Percentiles rank a stretch among this genome's conserved stretches.
Evolutionary conservation across 2,888 invertebrate species (phyloP).

Genomic region (Cheilosia soror): DNA sequence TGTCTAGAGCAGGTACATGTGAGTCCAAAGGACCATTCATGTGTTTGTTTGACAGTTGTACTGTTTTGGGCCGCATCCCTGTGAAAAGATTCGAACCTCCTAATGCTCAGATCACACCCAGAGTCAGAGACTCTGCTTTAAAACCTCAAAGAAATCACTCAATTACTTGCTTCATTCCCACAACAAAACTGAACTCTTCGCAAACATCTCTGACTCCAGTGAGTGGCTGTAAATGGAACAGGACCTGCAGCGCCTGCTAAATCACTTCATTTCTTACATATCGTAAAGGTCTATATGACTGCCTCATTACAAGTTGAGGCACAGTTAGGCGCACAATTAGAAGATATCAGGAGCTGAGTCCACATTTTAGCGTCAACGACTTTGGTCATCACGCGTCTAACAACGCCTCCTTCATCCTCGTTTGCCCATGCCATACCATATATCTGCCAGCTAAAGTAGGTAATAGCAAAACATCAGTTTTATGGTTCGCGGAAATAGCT

Average conservation of each 20-base stretch:
- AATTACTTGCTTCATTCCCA: no score
- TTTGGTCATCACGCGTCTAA: conserved; percentile 14
- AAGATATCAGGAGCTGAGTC: neutral
- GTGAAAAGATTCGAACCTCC: no score
- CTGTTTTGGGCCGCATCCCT: no score
- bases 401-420: conserved; percentile 28
- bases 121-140: no score
- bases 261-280: neutral
- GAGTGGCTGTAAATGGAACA: neutral
- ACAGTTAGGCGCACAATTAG: neutral
- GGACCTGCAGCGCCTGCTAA: neutral
- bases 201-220: no score
- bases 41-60: no score
- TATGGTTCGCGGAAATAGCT: conserved; percentile 57
- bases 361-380: neutral
- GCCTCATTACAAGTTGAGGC: neutral
- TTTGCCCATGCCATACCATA: neutral
- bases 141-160: no score
- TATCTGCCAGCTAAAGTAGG: neutral
- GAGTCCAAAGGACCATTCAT: no score
- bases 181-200: no score
- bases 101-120: no score
- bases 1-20: no score
- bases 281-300: neutral
- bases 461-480: conserved; percentile 40